phyloP scores from a whole-genome alignment of 2,797 vertebrate species.

The Limosa lapponica region DNA sequence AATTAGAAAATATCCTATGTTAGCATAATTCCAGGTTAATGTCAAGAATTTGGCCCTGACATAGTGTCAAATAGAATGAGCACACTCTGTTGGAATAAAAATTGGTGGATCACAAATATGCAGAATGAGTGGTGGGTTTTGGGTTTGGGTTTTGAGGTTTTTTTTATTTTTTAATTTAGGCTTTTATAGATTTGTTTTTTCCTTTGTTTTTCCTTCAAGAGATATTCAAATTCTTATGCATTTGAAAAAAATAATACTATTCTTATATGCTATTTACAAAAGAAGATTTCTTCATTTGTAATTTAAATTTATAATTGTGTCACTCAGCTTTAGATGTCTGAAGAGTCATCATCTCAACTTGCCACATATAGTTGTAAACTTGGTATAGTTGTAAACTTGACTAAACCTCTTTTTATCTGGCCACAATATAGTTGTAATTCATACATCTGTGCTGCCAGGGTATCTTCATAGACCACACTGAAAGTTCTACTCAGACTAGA shows the following conservation, averaged over 20 bases:
- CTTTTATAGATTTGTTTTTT: neutral
- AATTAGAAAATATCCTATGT: neutral
- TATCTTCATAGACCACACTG: neutral
- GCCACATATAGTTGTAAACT: neutral
- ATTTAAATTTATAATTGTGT: neutral
- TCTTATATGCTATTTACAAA: neutral
- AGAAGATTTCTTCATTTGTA: neutral
- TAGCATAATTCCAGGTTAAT: neutral
- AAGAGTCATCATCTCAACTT: neutral
- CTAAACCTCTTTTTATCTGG: neutral
- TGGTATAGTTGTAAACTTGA: neutral
- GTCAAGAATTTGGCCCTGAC: neutral
- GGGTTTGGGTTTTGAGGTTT: rapidly evolving
- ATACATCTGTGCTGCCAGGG: neutral
- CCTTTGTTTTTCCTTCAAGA: neutral
- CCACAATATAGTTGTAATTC: neutral
- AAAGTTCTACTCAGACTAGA: neutral
- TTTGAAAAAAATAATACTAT: neutral
- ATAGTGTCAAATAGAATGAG: neutral
- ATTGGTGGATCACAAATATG: neutral
- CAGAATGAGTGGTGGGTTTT: neutral
- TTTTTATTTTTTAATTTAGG: neutral
- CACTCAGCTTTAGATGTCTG: neutral
- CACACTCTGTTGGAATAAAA: neutral
- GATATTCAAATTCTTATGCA: neutral